Percentiles rank a stretch among this genome's conserved stretches.
Evolutionary conservation across 2,888 invertebrate species (phyloP).

Genomic region (Noctua fimbriata): DNA sequence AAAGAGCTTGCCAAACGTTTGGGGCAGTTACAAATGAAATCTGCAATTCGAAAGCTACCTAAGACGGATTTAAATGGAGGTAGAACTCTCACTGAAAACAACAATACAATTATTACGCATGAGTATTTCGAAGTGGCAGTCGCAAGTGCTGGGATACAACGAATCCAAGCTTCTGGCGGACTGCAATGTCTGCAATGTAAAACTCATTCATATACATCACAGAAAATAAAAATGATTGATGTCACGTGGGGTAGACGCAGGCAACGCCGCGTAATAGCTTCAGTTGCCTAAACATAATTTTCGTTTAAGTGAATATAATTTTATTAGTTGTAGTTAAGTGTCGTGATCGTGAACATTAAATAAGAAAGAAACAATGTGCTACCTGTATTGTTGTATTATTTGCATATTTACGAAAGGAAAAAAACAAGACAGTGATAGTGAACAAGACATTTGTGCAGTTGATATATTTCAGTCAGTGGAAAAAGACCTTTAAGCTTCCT

Average conservation of each 20-base stretch:
- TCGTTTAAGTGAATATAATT: constrained; percentile 7
- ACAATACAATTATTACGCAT: background rate
- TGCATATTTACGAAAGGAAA: constrained; percentile 13
- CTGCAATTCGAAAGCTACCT: background rate
- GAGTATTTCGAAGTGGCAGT: background rate
- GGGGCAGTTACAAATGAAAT: constrained; percentile 15
- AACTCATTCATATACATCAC: background rate
- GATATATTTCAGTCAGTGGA: constrained; percentile 15
- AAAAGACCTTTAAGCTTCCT: background rate
- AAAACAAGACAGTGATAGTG: background rate
- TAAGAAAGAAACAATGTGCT: constrained; percentile 8
- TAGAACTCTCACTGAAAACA: background rate
- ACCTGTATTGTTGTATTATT: constrained; percentile 4
- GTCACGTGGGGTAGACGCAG: constrained; percentile 21
- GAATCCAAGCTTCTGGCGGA: background rate
- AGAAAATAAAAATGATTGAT: constrained; percentile 5
- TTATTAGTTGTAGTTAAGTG: background rate
- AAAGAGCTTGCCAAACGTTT: constrained; percentile 10
- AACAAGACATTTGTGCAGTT: constrained; percentile 10
- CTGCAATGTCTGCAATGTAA: background rate
- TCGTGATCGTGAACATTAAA: constrained; percentile 7
- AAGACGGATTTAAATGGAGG: background rate
- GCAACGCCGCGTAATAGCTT: background rate
- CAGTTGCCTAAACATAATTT: background rate
- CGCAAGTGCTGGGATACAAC: background rate